Evolutionary conservation across 2,797 vertebrate genomes (phyloP).

Genomic region (Gambusia yucatana): DNA sequence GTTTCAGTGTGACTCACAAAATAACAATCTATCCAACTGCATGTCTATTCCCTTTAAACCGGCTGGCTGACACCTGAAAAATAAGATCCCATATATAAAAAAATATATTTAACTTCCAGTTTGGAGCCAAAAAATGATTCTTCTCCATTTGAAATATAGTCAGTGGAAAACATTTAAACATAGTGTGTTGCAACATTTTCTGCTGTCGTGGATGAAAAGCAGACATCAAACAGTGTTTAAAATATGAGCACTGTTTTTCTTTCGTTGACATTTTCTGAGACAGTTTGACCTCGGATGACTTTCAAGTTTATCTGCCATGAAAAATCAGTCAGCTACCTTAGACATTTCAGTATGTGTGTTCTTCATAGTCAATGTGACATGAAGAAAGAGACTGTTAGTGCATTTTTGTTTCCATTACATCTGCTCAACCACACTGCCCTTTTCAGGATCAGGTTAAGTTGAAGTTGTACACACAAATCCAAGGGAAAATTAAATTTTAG

Average conservation of each 20-base stretch:
- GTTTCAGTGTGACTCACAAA: background rate
- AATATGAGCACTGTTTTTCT: constrained; percentile 63
- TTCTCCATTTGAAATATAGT: background rate
- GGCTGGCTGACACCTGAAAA: background rate
- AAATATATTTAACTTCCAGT: background rate
- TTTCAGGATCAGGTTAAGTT: constrained; percentile 25
- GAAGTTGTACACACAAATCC: constrained; percentile 28
- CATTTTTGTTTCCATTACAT: constrained; percentile 18
- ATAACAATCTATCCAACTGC: background rate
- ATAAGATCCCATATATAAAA: background rate
- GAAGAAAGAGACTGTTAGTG: constrained; percentile 28
- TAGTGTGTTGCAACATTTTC: constrained; percentile 20
- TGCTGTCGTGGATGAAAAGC: constrained; percentile 16
- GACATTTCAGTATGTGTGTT: constrained; percentile 56
- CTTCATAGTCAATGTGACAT: constrained; percentile 41
- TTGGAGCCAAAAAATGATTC: background rate
- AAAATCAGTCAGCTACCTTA: constrained; percentile 67
- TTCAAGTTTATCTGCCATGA: constrained; percentile 59
- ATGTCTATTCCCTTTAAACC: background rate
- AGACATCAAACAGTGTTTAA: constrained; percentile 41
- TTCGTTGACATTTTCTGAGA: constrained; percentile 60
- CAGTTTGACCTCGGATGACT: constrained; percentile 70
- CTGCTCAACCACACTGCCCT: constrained; percentile 26
- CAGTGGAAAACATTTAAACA: background rate
- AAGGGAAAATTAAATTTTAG: constrained; percentile 42